phyloP scores from a whole-genome alignment of 2,797 vertebrate species.

The Pangasius djambal region DNA sequence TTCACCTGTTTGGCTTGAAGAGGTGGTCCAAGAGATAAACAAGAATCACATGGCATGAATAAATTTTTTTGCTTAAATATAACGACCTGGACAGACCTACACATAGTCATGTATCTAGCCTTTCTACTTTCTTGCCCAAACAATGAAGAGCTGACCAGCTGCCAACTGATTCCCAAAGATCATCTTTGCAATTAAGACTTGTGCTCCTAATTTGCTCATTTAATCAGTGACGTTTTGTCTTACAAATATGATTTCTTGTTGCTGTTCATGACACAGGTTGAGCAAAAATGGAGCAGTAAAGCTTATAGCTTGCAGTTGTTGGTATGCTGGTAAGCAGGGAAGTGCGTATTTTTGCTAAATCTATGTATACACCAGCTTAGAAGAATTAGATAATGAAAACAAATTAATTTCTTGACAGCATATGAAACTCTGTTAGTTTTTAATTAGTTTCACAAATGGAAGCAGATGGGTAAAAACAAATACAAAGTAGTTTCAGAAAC shows the following conservation, averaged over 20 bases:
- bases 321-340: neutral
- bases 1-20: neutral
- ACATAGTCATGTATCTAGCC: neutral
- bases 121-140: neutral
- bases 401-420: constrained; percentile 14
- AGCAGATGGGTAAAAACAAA: constrained; percentile 31
- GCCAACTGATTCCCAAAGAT: neutral
- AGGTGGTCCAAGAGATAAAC: neutral
- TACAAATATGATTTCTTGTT: neutral
- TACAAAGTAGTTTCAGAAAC: neutral
- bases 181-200: neutral
- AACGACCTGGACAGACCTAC: neutral
- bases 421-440: constrained; percentile 25
- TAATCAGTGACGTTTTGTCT: neutral
- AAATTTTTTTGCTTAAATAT: neutral
- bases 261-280: neutral
- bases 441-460: constrained; percentile 19
- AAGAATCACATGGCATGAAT: neutral
- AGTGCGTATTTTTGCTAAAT: constrained; percentile 6
- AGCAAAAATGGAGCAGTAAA: neutral
- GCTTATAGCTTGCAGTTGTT: neutral
- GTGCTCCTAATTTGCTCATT: neutral
- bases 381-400: constrained; percentile 15
- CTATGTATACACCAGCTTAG: neutral
- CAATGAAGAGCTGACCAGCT: neutral